These are phyloP conservation scores for Odontomachus brunneus DNA, from an alignment of 1,140 invertebrate species.

Conservation along the genomic window DNA sequence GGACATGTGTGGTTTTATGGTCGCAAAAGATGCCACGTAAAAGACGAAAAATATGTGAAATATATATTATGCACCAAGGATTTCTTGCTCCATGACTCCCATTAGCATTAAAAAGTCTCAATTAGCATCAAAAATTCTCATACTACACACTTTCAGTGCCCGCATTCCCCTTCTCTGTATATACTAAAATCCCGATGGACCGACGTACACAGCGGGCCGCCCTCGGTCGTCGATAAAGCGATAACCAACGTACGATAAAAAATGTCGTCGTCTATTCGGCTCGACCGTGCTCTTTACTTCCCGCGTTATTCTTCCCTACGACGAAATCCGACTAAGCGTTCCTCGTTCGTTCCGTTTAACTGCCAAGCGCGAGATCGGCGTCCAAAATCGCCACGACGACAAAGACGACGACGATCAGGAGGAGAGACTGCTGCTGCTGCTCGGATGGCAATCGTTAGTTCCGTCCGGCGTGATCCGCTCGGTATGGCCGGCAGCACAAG, in stretches of 20 bases:
- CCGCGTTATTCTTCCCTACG: not conserved
- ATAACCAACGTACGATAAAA: not conserved
- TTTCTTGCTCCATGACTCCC: no score
- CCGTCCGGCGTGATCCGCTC: slow-evolving; percentile 29
- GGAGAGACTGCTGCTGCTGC: not conserved
- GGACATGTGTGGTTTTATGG: no score
- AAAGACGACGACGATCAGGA: no score
- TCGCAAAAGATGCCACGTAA: no score
- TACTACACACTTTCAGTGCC: no score
- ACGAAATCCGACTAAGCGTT: not conserved
- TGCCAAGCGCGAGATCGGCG: not conserved
- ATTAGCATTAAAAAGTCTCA: no score
- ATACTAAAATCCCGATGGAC: no score
- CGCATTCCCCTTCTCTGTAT: no score
- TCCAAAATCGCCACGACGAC: not conserved
- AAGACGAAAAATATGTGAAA: no score
- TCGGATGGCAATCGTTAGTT: slow-evolving; percentile 48
- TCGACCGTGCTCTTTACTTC: no score
- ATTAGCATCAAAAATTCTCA: no score
- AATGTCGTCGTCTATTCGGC: not conserved
- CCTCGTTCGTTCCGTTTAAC: not conserved
- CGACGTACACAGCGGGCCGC: not conserved
- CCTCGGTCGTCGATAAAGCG: not conserved
- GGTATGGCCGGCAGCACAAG: not conserved
- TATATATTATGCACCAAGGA: no score